phyloP scores from a whole-genome alignment of 1,140 invertebrate species.

The Halictus rubicundus region DNA sequence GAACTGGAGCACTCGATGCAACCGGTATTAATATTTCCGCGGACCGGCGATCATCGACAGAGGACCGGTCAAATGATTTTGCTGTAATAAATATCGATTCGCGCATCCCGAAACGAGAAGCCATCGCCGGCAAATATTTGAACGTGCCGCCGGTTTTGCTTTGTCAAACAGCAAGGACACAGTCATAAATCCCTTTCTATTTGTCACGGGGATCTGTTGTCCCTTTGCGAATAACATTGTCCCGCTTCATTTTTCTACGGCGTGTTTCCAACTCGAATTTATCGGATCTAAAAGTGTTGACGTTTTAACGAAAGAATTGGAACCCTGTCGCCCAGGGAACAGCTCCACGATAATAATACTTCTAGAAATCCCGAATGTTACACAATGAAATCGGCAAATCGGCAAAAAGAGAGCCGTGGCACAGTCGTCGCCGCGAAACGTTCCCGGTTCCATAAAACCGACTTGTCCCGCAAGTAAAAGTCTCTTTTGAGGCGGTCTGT shows the following conservation, averaged over 20 bases:
- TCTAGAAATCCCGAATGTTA: too few relatives aligned
- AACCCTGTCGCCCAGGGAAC: too few relatives aligned
- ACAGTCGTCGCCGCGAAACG: not conserved
- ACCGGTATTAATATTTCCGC: slow-evolving; percentile 18
- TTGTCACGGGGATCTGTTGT: not conserved
- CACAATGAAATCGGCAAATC: too few relatives aligned
- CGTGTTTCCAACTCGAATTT: too few relatives aligned
- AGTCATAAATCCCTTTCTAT: not conserved
- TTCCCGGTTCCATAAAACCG: not conserved
- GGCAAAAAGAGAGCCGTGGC: too few relatives aligned
- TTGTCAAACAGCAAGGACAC: not conserved
- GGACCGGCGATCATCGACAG: not conserved
- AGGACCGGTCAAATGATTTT: slow-evolving; percentile 1
- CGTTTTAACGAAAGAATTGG: too few relatives aligned
- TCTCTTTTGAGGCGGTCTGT: not conserved
- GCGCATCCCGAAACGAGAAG: not conserved
- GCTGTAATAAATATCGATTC: slow-evolving; percentile 17
- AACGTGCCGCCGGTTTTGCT: not conserved
- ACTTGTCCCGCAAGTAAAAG: not conserved
- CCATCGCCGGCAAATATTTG: slow-evolving; percentile 1
- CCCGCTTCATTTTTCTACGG: not conserved
- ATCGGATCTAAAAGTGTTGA: too few relatives aligned
- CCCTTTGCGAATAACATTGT: not conserved
- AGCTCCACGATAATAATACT: too few relatives aligned
- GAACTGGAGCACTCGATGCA: not conserved